Base-by-base conservation (phyloP, 2,888 invertebrate genomes). In the Tolmerus cingulatus region DNA sequence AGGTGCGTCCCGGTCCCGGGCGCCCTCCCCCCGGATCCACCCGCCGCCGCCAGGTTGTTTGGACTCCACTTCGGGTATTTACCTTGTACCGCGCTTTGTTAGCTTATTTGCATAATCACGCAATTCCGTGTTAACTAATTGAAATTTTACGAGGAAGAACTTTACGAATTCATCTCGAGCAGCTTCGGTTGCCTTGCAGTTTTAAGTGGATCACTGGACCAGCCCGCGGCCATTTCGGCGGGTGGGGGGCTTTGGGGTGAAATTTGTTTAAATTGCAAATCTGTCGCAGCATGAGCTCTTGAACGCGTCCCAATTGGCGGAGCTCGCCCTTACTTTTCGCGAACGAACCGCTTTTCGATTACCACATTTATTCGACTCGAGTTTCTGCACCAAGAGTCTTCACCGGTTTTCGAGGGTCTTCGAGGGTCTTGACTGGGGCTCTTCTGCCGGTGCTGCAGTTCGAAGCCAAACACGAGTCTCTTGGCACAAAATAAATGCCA, bases 71-170 rank as follows among this genome's bases (percentile, higher is more conserved):
- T 55, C 46, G 81, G 51, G 23, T 81, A 81, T 81, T 81, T 81
- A 55, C 81, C 81, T 57, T 81, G 81, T 46, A 81, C 30, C 81
- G 66, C 66, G 81, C 81, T 81, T 81, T 81, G 46, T 55, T 55
- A 81, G 55, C 81, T 81, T 81, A 55, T 81, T 81, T 81, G 55
- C 81, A 81, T 81, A 81, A 55, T 55, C 55, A 51, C 81, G 46
- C 55, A 55, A 55, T 81, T 46, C 55, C 57, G 81, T 81, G 81
- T 55, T 81, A 81, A 81, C 55, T 81, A 81, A 81, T 81, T 81
- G 81, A 81, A 81, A 81, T 81, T 55, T 81, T 81, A 55, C 81
- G 81, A 81, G 81, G 55, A 81, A 34, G 81, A 81, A 81, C 51
- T 51, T 81, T 51, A 51, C 81, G 51, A 19, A 81, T 30, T 81